phyloP scores from a whole-genome alignment of 37 sponge, comb jelly and placozoan genomes.

The Aplysina aerophoba region DNA sequence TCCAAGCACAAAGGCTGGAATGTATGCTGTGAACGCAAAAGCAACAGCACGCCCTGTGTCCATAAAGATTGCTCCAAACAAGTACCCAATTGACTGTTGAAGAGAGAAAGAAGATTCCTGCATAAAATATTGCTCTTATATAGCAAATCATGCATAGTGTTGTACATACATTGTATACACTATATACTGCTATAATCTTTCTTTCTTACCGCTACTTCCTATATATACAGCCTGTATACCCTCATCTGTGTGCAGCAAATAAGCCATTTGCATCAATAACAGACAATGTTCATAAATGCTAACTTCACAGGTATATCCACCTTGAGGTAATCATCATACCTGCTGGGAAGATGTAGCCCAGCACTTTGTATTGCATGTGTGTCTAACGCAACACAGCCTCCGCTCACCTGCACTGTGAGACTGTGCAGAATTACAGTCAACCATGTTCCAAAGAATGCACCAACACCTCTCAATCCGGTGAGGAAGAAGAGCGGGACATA shows the following conservation, averaged over 20 bases:
- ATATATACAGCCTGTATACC: too few species aligned
- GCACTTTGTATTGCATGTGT: neutral
- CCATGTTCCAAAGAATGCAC: slow-evolving; percentile 49
- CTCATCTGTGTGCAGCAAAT: too few species aligned
- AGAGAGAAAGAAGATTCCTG: too few species aligned
- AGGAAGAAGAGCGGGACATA: slow-evolving; percentile 43
- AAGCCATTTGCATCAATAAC: neutral
- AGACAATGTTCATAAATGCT: neutral
- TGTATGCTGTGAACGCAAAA: neutral
- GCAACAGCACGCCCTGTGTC: slow-evolving; percentile 12
- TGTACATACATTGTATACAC: too few species aligned
- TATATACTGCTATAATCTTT: too few species aligned
- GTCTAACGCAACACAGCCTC: neutral
- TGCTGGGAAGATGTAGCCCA: neutral
- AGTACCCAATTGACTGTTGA: slow-evolving; percentile 3
- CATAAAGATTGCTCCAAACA: slow-evolving; percentile 41
- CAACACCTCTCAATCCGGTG: slow-evolving; percentile 47
- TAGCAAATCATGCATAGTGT: too few species aligned
- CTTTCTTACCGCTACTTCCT: too few species aligned
- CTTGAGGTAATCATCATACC: neutral
- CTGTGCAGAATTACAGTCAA: slow-evolving; percentile 34
- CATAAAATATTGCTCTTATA: too few species aligned
- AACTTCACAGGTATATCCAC: neutral
- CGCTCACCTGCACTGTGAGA: slow-evolving; percentile 49
- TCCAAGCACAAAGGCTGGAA: slow-evolving; percentile 44